Evolutionary conservation across 1,140 invertebrate species (phyloP).

Genomic region (Hypothenemus hampei): DNA sequence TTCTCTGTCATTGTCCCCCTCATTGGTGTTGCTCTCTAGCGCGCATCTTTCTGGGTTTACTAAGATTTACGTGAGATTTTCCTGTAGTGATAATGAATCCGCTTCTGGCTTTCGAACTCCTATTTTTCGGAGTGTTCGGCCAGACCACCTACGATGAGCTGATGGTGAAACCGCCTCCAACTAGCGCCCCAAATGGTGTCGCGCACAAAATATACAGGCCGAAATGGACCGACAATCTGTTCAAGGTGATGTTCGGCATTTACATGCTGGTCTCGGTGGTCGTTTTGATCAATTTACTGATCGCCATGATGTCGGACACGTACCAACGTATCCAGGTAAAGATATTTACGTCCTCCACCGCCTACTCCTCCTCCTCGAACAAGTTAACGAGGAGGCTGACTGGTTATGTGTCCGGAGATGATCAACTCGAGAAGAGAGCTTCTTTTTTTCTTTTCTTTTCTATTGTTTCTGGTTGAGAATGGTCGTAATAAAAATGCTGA

Average conservation of each 20-base stretch:
- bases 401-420: no score
- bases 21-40: no score
- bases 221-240: conserved; percentile 72
- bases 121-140: conserved; percentile 97
- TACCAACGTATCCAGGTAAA: conserved; percentile 95
- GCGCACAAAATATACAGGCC: conserved; percentile 46
- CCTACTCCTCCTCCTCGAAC: no score
- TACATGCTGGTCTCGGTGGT: conserved; percentile 98
- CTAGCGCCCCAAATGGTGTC: conserved; percentile 35
- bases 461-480: no score
- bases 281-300: conserved; percentile 96
- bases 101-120: conserved; percentile 88
- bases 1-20: no score
- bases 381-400: no score
- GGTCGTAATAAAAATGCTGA: no score
- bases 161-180: conserved; percentile 59
- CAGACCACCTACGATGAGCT: conserved; percentile 85
- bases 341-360: no score
- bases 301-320: conserved; percentile 99
- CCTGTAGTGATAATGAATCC: conserved; percentile 83
- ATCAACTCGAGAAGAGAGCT: no score
- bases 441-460: no score
- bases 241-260: conserved; percentile 86
- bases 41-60: conserved; percentile 3
- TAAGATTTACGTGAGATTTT: no score